These are phyloP conservation scores for Chromis chromis DNA, from an alignment of 2,797 vertebrate genomes.

Conservation along the genomic window DNA sequence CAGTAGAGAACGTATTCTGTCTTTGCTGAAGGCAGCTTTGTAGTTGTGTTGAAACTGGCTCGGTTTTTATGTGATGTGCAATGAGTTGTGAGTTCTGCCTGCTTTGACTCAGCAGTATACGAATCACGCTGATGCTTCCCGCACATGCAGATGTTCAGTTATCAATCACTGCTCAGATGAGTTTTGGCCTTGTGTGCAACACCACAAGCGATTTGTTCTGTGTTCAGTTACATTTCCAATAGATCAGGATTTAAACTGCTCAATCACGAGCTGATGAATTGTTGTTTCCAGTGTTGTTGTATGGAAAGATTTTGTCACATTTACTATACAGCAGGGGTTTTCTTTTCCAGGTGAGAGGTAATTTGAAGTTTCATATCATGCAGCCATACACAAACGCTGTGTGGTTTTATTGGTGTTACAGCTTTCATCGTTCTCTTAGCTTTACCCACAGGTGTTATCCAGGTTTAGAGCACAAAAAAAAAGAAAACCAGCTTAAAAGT, in stretches of 20 bases:
- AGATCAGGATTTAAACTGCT: background rate
- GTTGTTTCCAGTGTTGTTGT: background rate
- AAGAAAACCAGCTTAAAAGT: background rate
- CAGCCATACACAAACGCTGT: background rate
- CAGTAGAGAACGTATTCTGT: background rate
- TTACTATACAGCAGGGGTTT: background rate
- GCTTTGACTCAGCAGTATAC: constrained; percentile 66
- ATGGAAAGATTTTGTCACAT: constrained; percentile 10
- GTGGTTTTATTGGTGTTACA: background rate
- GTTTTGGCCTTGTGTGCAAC: constrained; percentile 32
- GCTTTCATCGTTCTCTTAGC: background rate
- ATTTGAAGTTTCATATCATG: background rate
- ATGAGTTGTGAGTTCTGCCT: constrained; percentile 47
- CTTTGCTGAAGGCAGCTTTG: background rate
- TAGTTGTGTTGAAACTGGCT: constrained; percentile 33
- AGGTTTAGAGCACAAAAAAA: background rate
- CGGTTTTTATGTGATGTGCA: constrained; percentile 34
- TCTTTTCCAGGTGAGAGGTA: background rate
- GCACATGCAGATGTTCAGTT: constrained; percentile 41
- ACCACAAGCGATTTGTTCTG: constrained; percentile 15
- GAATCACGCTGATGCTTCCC: constrained; percentile 43
- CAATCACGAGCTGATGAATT: background rate
- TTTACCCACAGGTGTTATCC: constrained; percentile 2
- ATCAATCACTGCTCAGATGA: constrained; percentile 54
- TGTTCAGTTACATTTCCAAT: constrained; percentile 31